phyloP scores from a whole-genome alignment of 2,113 vertebrate species.

The Nipponia nippon region DNA sequence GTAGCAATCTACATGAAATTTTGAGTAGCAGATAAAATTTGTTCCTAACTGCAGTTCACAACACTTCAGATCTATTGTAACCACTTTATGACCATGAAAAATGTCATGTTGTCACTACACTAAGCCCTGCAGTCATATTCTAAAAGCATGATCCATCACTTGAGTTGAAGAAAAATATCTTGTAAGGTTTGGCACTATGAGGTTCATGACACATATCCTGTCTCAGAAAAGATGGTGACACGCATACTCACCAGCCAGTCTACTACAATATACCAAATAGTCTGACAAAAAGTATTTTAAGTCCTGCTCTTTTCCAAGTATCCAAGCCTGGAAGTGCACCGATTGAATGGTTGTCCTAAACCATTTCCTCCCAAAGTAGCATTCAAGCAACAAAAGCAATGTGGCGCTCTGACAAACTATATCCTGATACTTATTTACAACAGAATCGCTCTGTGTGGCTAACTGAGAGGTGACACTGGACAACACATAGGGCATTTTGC shows the following conservation, averaged over 20 bases:
- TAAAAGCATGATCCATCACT: background rate
- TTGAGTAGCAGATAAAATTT: conserved; percentile 42
- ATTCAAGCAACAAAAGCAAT: background rate
- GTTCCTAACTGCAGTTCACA: background rate
- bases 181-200: background rate
- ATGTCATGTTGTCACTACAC: background rate
- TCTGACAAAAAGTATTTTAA: background rate
- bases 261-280: background rate
- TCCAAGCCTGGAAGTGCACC: background rate
- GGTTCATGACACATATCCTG: background rate
- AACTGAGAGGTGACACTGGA: background rate
- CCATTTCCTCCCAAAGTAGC: background rate
- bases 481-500: background rate
- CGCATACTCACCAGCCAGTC: background rate
- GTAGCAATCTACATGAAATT: conserved; percentile 45
- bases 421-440: background rate
- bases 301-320: background rate
- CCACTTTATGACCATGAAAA: conserved; percentile 25
- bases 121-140: background rate
- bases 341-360: background rate
- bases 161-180: background rate
- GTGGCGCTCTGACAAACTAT: background rate
- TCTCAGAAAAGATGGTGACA: background rate
- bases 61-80: conserved; percentile 41
- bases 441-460: background rate